phyloP scores from a whole-genome alignment of 2,797 vertebrate species.

The Arnoldichthys spilopterus region DNA sequence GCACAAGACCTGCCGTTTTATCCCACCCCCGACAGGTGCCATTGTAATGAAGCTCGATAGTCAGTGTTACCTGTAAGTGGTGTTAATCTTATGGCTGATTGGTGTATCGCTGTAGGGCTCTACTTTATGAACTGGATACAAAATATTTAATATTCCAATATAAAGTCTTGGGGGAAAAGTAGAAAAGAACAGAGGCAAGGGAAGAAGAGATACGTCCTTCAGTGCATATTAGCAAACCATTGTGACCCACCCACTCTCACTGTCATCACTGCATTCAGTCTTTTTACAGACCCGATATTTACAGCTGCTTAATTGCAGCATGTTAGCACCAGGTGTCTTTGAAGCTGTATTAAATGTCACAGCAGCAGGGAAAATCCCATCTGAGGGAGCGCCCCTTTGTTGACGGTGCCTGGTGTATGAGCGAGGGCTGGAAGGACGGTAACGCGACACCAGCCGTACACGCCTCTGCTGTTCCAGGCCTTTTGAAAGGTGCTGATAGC shows the following conservation, averaged over 20 bases:
- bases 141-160: not conserved
- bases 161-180: not conserved
- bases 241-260: conserved; percentile 28
- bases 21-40: no score
- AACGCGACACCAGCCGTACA: conserved; percentile 13
- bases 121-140: not conserved
- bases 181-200: conserved; percentile 5
- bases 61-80: no score
- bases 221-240: conserved; percentile 17
- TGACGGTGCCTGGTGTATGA: conserved; percentile 5
- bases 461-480: not conserved
- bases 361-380: conserved; percentile 57
- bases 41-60: no score
- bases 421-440: conserved; percentile 19
- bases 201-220: conserved; percentile 41
- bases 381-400: conserved; percentile 40
- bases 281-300: conserved; percentile 55
- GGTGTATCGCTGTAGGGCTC: not conserved
- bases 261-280: conserved; percentile 31
- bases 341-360: conserved; percentile 68
- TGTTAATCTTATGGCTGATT: no score
- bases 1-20: no score
- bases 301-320: conserved; percentile 73
- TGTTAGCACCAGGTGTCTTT: conserved; percentile 67
- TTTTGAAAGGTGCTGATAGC: conserved; percentile 27